Evolutionary conservation across 2,888 invertebrate species (phyloP).

Genomic region (Athrips mouffetella): DNA sequence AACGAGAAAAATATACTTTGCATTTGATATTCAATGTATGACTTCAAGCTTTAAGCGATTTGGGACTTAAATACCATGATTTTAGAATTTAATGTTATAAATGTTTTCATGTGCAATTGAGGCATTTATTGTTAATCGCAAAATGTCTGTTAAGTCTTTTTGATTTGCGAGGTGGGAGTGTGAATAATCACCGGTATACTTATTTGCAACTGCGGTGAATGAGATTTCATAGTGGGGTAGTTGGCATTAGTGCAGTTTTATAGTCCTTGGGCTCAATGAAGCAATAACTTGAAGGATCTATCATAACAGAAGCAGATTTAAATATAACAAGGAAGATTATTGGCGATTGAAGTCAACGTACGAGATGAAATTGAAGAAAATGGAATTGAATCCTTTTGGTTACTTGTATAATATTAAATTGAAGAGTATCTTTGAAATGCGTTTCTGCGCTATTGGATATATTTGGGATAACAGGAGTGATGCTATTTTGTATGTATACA

Average conservation of each 20-base stretch:
- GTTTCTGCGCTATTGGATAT: no score
- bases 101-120: no score
- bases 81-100: neutral
- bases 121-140: neutral
- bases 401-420: neutral
- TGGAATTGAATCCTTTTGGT: no score
- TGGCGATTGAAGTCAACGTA: constrained; percentile 3
- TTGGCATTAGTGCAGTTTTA: constrained; percentile 31
- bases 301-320: constrained; percentile 42
- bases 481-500: no score
- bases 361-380: neutral
- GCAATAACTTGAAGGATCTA: constrained; percentile 39
- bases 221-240: constrained; percentile 49
- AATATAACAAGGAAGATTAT: constrained; percentile 44
- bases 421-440: no score
- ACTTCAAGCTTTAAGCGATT: constrained; percentile 15
- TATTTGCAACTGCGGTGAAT: constrained; percentile 53
- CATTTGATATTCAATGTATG: no score
- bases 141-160: neutral
- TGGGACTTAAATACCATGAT: constrained; percentile 2
- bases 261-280: constrained; percentile 32
- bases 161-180: constrained; percentile 25
- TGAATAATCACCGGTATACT: constrained; percentile 54
- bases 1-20: constrained; percentile 23
- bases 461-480: no score